Percentiles rank a stretch among this genome's conserved stretches.
These are phyloP conservation scores for Cosmopolites sordidus DNA, from an alignment of 2,888 invertebrate genomes.

Conservation along the genomic window DNA sequence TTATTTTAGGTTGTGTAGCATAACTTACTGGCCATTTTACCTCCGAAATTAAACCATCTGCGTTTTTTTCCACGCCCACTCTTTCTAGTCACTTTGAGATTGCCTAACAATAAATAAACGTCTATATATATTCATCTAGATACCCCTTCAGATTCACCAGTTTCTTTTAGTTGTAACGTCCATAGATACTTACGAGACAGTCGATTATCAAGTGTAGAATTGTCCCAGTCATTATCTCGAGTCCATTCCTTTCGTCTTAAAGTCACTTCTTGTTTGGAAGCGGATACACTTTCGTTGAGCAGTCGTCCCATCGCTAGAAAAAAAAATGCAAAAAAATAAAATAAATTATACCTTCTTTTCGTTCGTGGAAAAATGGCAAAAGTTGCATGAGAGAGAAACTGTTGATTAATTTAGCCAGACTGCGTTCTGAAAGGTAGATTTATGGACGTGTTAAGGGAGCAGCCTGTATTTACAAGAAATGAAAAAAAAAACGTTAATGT, in stretches of 20 bases:
- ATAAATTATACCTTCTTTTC: no score
- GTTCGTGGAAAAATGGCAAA: no score
- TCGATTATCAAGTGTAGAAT: slow-evolving; percentile 48
- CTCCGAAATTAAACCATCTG: slow-evolving; percentile 16
- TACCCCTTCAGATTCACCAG: background rate
- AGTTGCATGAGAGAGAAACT: no score
- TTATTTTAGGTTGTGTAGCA: background rate
- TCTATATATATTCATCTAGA: background rate
- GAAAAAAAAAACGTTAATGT: no score
- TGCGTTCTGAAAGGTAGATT: no score
- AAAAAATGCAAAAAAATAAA: slow-evolving; percentile 9
- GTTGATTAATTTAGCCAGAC: no score
- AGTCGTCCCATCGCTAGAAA: slow-evolving; percentile 43
- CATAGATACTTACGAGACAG: slow-evolving; percentile 47
- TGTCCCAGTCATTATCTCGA: slow-evolving; percentile 45
- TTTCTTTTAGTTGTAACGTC: background rate
- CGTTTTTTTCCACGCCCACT: slow-evolving; percentile 21
- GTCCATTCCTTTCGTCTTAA: slow-evolving; percentile 44
- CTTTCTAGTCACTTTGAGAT: slow-evolving; percentile 21
- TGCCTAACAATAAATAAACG: slow-evolving; percentile 15
- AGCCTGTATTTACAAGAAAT: no score
- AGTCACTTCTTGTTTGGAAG: slow-evolving; percentile 42
- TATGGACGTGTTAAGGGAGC: no score
- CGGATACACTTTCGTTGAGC: slow-evolving; percentile 45
- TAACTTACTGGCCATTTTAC: slow-evolving; percentile 24